phyloP scores from a whole-genome alignment of 2,797 vertebrate species.

The Sebastolobus altivelis region DNA sequence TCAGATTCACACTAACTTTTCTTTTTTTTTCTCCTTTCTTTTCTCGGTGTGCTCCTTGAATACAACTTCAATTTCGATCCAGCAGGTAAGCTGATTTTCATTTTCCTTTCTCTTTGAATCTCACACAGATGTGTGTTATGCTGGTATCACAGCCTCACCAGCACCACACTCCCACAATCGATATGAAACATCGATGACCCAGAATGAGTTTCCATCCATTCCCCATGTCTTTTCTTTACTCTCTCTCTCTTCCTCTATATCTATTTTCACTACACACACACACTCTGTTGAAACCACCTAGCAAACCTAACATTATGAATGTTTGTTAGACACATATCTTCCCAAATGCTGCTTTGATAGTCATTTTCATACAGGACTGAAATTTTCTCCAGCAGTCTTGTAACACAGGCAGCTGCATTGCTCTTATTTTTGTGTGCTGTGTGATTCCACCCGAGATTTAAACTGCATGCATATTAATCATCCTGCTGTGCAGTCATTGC shows the following conservation, averaged over 20 bases:
- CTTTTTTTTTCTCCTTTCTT: constrained; percentile 3
- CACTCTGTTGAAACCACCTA: not conserved
- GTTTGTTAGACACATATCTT: not conserved
- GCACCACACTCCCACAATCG: constrained; percentile 13
- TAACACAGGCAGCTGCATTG: constrained; percentile 9
- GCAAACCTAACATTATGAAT: not conserved
- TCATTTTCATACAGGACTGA: not conserved
- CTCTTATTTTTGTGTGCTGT: constrained; percentile 32
- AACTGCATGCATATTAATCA: constrained; percentile 63
- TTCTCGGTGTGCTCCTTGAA: constrained; percentile 24
- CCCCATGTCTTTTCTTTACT: not conserved
- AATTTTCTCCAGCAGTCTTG: not conserved
- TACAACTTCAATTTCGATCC: constrained; percentile 3
- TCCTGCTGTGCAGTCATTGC: constrained; percentile 37
- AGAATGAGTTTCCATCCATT: not conserved
- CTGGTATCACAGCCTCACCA: not conserved
- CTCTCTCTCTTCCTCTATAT: not conserved
- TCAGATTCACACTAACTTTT: constrained; percentile 24
- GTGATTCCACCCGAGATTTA: constrained; percentile 27
- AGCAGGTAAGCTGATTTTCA: constrained; percentile 67
- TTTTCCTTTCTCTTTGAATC: constrained; percentile 8
- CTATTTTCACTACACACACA: not conserved
- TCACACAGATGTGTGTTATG: not conserved
- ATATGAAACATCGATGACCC: constrained; percentile 15
- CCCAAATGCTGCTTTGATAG: not conserved